Evolutionary conservation across 2,113 vertebrate genomes (phyloP).

Genomic region (Erythrocercus mccallii): DNA sequence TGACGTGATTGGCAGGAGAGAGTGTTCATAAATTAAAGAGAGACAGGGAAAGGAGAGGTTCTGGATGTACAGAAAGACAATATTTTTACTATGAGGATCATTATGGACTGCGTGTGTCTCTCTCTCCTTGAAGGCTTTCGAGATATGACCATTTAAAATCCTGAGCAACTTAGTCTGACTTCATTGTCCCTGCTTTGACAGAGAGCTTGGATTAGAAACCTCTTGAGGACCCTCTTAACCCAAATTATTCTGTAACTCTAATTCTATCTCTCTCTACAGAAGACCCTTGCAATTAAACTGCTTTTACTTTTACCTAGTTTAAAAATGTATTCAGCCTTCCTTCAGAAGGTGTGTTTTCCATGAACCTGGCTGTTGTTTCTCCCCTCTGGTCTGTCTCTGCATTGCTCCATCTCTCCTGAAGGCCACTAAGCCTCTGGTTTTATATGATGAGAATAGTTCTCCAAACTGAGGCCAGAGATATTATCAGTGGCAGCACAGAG

Average conservation of each 20-base stretch:
- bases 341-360: not conserved
- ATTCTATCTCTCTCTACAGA: not conserved
- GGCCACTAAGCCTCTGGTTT: not conserved
- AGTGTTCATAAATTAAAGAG: not conserved
- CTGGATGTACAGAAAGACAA: not conserved
- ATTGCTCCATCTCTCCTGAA: not conserved
- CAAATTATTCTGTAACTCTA: not conserved
- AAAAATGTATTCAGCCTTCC: not conserved
- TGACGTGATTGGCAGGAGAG: not conserved
- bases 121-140: not conserved
- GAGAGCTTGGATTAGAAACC: not conserved
- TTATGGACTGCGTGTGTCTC: not conserved
- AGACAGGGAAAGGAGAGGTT: not conserved
- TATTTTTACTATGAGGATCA: not conserved
- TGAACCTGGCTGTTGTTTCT: not conserved
- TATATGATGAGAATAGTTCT: not conserved
- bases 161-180: not conserved
- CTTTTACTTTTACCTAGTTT: not conserved
- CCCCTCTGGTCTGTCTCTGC: not conserved
- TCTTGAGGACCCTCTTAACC: not conserved
- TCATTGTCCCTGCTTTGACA: not conserved
- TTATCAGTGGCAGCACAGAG: not conserved
- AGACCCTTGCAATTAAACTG: not conserved
- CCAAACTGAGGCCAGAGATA: not conserved
- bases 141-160: not conserved